Conservation (phyloP, 2,113 vertebrate genomes). For the Osmerus eperlanus region DNA sequence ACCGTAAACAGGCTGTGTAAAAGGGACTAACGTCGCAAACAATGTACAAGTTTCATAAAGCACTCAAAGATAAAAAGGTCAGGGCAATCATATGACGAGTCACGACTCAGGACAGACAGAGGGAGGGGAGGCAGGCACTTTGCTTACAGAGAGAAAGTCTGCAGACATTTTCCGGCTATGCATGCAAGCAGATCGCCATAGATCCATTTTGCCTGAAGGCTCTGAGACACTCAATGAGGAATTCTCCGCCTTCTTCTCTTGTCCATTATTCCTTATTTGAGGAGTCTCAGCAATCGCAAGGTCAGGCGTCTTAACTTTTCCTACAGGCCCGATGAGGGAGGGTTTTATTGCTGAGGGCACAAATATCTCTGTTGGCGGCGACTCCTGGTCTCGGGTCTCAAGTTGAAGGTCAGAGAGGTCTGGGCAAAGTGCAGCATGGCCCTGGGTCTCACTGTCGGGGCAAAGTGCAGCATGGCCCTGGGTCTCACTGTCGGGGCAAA, state of each 20-base stretch:
- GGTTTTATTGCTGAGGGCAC: slow-evolving; percentile 2
- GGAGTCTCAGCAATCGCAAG: not conserved
- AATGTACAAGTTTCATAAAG: too few species aligned
- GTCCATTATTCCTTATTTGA: not conserved
- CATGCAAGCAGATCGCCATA: slow-evolving; percentile 35
- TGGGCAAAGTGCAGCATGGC: not conserved
- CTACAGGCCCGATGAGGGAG: slow-evolving; percentile 4
- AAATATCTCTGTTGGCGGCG: not conserved
- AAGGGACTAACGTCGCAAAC: too few species aligned
- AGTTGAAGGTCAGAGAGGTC: slow-evolving; percentile 8
- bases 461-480: too few species aligned
- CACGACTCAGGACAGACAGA: not conserved
- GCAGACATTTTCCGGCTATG: slow-evolving; percentile 42
- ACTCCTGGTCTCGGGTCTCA: not conserved
- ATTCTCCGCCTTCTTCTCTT: not conserved
- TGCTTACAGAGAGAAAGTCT: slow-evolving; percentile 61
- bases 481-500: not conserved
- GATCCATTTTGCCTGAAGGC: not conserved
- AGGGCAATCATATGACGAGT: not conserved
- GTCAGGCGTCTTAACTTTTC: not conserved
- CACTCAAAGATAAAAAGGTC: not conserved
- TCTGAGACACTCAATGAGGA: slow-evolving; percentile 6
- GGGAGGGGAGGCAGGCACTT: slow-evolving; percentile 28
- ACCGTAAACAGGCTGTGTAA: too few species aligned
- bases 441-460: too few species aligned